Percentiles rank a stretch among this genome's conserved stretches.
Conservation (phyloP, 2,797 vertebrate genomes). For the Clarias fuscus region DNA sequence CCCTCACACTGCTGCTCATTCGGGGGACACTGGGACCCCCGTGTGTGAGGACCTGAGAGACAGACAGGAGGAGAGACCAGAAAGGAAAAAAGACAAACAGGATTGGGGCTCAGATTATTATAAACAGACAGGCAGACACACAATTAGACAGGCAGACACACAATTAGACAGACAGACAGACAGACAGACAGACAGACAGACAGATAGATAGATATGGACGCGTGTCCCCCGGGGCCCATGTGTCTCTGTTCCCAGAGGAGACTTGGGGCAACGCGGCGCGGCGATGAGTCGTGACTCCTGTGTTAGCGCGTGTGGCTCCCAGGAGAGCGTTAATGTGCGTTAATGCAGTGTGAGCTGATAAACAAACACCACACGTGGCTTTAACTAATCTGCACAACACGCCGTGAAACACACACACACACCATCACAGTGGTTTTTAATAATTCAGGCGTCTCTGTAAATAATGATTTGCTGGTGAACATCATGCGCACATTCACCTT, state of each 20-base stretch:
- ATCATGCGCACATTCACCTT: conserved; percentile 41
- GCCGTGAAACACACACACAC: not conserved
- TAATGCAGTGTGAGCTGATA: not conserved
- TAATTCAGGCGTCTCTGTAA: not conserved
- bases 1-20: conserved; percentile 93
- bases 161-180: not conserved
- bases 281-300: not conserved
- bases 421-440: not conserved
- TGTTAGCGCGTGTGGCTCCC: not conserved
- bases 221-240: not conserved
- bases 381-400: not conserved
- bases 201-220: not conserved
- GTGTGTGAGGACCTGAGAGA: conserved; percentile 87
- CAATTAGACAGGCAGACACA: not conserved
- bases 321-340: conserved; percentile 1
- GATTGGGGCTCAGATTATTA: not conserved
- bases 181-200: not conserved
- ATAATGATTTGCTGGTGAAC: not conserved
- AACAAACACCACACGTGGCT: not conserved
- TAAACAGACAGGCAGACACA: not conserved
- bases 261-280: not conserved
- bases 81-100: conserved; percentile 8
- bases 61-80: conserved; percentile 13
- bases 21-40: conserved; percentile 85
- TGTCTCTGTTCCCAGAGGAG: not conserved